Evolutionary conservation across 2,888 invertebrate genomes (phyloP).

Genomic region (Enchytraeus crypticus): DNA sequence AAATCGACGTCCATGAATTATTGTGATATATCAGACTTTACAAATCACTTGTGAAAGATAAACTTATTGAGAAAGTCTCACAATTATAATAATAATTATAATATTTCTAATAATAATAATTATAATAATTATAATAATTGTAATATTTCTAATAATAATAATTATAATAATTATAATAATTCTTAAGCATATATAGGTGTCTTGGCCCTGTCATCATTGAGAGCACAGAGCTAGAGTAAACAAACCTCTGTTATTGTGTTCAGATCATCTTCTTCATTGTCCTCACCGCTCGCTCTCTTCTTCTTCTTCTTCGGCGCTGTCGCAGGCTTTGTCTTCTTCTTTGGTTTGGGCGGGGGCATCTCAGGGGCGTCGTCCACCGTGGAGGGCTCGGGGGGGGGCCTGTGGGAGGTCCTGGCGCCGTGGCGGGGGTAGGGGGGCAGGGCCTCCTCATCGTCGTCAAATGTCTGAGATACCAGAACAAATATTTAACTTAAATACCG

Average conservation of each 20-base stretch:
- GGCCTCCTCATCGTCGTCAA: conserved; percentile 9
- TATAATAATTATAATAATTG: neutral
- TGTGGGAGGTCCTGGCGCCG: neutral
- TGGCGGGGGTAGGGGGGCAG: conserved; percentile 11
- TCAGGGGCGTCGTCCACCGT: neutral
- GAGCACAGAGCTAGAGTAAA: too few relatives aligned
- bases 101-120: neutral
- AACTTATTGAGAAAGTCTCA: too few relatives aligned
- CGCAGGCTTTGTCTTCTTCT: neutral
- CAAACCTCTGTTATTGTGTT: too few relatives aligned
- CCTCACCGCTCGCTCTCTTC: too few relatives aligned
- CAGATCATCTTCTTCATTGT: too few relatives aligned
- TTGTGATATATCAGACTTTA: too few relatives aligned
- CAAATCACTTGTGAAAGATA: too few relatives aligned
- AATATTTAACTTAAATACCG: neutral
- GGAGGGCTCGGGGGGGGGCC: neutral
- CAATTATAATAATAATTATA: neutral
- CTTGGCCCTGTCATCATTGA: too few relatives aligned
- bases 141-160: neutral
- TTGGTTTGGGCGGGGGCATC: neutral
- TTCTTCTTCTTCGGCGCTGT: conserved; percentile 1
- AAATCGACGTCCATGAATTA: too few relatives aligned
- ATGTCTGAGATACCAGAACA: neutral
- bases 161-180: too few relatives aligned
- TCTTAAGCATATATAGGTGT: too few relatives aligned